These are phyloP conservation scores for Chromis chromis DNA, from an alignment of 2,797 vertebrate species.

Conservation along the genomic window DNA sequence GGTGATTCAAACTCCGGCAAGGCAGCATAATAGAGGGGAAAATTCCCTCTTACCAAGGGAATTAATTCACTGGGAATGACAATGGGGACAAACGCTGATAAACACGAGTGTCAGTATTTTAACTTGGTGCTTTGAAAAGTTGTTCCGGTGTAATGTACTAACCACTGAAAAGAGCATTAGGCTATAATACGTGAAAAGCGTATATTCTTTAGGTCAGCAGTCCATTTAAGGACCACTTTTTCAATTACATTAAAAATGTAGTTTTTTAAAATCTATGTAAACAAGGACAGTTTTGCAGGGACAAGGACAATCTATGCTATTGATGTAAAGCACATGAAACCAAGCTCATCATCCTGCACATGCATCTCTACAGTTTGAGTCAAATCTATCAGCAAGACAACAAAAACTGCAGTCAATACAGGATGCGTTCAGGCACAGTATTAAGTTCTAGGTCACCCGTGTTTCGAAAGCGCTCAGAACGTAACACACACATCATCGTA, in stretches of 20 bases:
- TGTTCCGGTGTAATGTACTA: slow-evolving; percentile 16
- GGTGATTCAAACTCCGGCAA: slow-evolving; percentile 67
- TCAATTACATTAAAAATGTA: background rate
- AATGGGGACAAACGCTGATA: slow-evolving; percentile 42
- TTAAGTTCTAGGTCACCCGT: no score
- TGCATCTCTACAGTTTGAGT: no score
- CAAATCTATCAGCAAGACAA: no score
- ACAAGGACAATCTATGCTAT: background rate
- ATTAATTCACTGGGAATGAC: slow-evolving; percentile 61
- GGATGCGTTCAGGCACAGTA: no score
- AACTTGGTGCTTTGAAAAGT: slow-evolving; percentile 38
- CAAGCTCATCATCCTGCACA: background rate
- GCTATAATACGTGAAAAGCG: background rate
- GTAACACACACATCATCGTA: no score
- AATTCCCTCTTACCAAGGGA: slow-evolving; percentile 58
- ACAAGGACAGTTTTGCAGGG: no score
- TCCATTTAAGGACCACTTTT: background rate
- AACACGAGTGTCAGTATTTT: slow-evolving; percentile 44
- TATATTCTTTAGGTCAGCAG: background rate
- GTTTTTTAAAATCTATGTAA: no score
- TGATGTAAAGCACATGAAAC: background rate
- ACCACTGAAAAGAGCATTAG: slow-evolving; percentile 5
- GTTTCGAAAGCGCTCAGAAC: no score
- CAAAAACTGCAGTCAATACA: no score
- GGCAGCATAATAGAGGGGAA: slow-evolving; percentile 61